These are phyloP conservation scores for Meriones psammophilus DNA, from an alignment of 2,797 vertebrate genomes.

Conservation along the genomic window DNA sequence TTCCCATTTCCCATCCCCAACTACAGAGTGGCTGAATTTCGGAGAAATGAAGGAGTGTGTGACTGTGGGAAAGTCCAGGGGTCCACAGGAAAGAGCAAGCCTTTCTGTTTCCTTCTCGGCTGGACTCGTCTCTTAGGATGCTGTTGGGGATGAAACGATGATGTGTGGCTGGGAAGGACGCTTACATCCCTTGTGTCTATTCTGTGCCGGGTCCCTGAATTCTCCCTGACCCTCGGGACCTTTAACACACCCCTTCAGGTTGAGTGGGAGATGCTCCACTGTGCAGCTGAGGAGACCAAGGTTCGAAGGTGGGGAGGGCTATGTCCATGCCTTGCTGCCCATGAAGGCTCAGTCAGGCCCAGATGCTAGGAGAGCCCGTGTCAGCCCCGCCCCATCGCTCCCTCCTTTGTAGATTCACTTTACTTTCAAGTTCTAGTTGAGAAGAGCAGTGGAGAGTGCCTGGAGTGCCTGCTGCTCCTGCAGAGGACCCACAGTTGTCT, in stretches of 20 bases:
- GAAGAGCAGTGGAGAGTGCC: neutral
- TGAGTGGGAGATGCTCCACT: neutral
- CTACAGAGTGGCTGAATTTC: conserved; percentile 47
- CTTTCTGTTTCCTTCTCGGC: neutral
- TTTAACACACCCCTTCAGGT: neutral
- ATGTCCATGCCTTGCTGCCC: neutral
- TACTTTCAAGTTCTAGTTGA: conserved; percentile 19
- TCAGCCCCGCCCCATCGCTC: neutral
- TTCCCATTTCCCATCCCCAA: neutral
- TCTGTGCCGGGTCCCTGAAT: neutral
- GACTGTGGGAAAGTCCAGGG: neutral
- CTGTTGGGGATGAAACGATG: neutral
- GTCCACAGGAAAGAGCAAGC: neutral
- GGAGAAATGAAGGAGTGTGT: conserved; percentile 24
- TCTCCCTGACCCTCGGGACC: neutral
- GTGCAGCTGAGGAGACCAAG: neutral
- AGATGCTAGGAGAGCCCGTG: neutral
- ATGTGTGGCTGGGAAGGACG: neutral
- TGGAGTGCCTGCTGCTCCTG: neutral
- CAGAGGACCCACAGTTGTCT: neutral
- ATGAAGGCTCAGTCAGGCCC: neutral
- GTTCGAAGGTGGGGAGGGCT: neutral
- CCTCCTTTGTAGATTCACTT: neutral
- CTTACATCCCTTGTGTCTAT: neutral
- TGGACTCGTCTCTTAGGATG: neutral